These are phyloP conservation scores for Siphlonurus alternatus DNA, from an alignment of 2,888 invertebrate genomes.

Conservation along the genomic window DNA sequence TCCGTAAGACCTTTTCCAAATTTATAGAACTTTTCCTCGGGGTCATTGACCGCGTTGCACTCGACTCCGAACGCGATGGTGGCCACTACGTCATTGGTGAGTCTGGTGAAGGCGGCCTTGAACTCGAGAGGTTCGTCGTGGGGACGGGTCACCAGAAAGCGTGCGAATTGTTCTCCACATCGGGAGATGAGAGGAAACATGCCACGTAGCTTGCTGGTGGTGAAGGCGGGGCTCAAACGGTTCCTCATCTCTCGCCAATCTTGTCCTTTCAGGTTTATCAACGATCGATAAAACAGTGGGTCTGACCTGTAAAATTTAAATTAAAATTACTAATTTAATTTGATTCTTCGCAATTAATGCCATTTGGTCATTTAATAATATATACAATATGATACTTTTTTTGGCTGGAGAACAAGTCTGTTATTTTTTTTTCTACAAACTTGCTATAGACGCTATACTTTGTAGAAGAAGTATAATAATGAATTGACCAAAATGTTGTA, in stretches of 20 bases:
- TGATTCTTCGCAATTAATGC: no score
- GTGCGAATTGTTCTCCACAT: constrained; percentile 29
- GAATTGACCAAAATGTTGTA: no score
- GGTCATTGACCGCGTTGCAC: constrained; percentile 7
- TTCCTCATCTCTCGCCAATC: constrained; percentile 45
- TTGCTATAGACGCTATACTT: no score
- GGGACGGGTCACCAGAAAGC: background rate
- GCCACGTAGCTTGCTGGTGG: constrained; percentile 45
- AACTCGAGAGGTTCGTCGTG: constrained; percentile 6
- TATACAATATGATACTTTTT: no score
- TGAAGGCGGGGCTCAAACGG: constrained; percentile 47
- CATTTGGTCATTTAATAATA: no score
- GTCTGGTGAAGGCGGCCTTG: constrained; percentile 10
- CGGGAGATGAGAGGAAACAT: constrained; percentile 42
- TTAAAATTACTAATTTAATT: no score
- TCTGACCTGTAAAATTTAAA: background rate
- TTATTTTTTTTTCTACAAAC: no score
- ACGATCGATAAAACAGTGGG: background rate
- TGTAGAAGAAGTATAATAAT: no score
- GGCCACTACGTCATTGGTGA: constrained; percentile 10
- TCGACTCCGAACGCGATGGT: constrained; percentile 9
- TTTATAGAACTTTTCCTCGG: constrained; percentile 5
- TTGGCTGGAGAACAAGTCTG: no score
- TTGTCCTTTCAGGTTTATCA: constrained; percentile 23
- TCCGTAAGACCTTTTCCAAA: constrained; percentile 9